These are phyloP conservation scores for Branchinecta lynchi DNA, from an alignment of 1,140 invertebrate species.

Conservation along the genomic window DNA sequence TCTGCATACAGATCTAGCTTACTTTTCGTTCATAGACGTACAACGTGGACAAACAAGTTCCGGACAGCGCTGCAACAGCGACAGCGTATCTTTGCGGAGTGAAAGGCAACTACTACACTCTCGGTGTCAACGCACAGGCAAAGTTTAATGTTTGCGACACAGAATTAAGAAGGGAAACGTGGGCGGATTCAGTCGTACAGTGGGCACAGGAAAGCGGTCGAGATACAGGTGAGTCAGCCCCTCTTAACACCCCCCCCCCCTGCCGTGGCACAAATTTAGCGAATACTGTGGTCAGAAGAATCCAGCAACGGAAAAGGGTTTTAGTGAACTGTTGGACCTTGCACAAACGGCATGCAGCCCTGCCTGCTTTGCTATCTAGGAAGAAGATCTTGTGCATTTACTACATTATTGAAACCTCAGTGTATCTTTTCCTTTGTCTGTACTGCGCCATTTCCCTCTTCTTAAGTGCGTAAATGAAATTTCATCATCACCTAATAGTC, in stretches of 20 bases:
- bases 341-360: neutral
- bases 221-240: constrained; percentile 42
- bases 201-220: constrained; percentile 56
- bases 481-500: too few species aligned
- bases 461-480: too few species aligned
- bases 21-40: constrained; percentile 64
- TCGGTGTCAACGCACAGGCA: constrained; percentile 59
- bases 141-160: constrained; percentile 44
- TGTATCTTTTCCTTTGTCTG: too few species aligned
- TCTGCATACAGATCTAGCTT: neutral
- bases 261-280: too few species aligned
- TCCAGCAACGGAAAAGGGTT: too few species aligned
- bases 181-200: constrained; percentile 45
- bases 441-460: too few species aligned
- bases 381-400: too few species aligned
- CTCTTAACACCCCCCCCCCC: too few species aligned
- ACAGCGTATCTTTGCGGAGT: constrained; percentile 71
- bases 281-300: too few species aligned
- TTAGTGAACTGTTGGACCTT: too few species aligned
- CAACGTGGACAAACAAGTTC: constrained; percentile 66
- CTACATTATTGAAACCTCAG: too few species aligned
- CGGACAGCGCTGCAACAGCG: constrained; percentile 73
- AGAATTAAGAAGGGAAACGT: constrained; percentile 39
- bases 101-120: constrained; percentile 60
- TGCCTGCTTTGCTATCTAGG: neutral